Conservation (phyloP, 2,113 vertebrate species). For the Callorhinus ursinus region DNA sequence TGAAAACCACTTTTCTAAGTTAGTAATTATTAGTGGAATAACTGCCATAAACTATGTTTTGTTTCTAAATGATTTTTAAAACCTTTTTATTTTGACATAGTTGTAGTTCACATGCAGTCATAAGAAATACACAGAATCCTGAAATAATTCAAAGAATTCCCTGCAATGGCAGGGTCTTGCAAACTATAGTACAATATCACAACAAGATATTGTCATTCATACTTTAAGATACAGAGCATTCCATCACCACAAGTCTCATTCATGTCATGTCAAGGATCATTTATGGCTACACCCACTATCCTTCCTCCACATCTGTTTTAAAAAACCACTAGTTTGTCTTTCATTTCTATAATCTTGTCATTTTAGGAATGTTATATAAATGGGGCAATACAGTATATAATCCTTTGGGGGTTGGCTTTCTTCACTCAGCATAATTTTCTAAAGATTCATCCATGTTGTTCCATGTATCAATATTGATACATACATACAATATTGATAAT, state of each 20-base stretch:
- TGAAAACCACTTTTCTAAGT: neutral
- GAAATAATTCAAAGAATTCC: neutral
- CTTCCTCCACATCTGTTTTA: neutral
- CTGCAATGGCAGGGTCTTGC: neutral
- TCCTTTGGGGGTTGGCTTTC: neutral
- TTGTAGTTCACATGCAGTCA: neutral
- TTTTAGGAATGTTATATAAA: neutral
- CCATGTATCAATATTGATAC: no score
- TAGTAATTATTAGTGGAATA: neutral
- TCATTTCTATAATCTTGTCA: neutral
- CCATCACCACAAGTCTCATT: neutral
- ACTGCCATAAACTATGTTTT: neutral
- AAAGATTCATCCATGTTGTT: neutral
- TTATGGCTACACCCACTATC: neutral
- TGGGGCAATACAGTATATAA: neutral
- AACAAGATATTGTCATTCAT: neutral
- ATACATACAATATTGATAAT: no score
- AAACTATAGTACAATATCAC: neutral
- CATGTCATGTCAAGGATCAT: neutral
- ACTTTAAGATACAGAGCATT: neutral
- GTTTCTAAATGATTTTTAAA: neutral
- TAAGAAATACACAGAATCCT: neutral
- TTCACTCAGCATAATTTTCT: neutral
- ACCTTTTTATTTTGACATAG: neutral
- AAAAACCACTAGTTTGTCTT: neutral